Evolutionary conservation across 2,888 invertebrate species (phyloP), one percentile per base, ranked within the genome.

Genomic region (Aromia moschata): DNA sequence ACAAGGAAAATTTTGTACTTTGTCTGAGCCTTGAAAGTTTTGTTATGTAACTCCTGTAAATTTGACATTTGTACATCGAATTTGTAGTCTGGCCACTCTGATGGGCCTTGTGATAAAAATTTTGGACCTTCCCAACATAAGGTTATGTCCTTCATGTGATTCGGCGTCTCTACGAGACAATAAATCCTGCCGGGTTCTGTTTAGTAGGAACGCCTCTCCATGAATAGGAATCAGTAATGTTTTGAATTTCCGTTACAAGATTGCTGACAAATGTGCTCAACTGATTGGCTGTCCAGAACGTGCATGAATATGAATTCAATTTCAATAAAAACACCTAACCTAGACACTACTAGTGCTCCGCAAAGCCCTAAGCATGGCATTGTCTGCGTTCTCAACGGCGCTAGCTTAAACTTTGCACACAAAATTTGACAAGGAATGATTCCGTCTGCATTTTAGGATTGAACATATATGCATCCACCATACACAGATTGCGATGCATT

Each of bases 361-460:
- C 43, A 43, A n/a, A 43, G 43, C 18, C 25, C 43, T 20, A 20
- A 12, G 2, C 43, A 9, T 18, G 43, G 43, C 25, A 43, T 20
- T 20, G 43, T 43, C n/a, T 10, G 5, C n/a, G 20, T 43, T 43
- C 25, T 43, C 11, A 25, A 5, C 4, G 25, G 9, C 9, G 25
- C 25, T 5, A 25, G 5, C 25, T 25, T 25, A 5, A 9, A 25
- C 25, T 25, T 25, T 4, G 14, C 2, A 12, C 41, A 41, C 11
- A 17, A 17, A 5, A 17, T 3, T 3, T n/a, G n/a, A n/a, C n/a
- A n/a, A n/a, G n/a, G n/a, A n/a, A n/a, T n/a, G n/a, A n/a, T n/a
- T n/a, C n/a, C 9, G 15, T 12, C 7, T 12, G 2, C 9, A 12
- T 38, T 9, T 38, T 14, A 2, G 7, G 9, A 38, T 12, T 14